Evolutionary conservation across 53 echinoderm and acorn worm genomes (phyloP), one percentile per base, ranked within the genome.

Genomic region (Luidia sarsii): DNA sequence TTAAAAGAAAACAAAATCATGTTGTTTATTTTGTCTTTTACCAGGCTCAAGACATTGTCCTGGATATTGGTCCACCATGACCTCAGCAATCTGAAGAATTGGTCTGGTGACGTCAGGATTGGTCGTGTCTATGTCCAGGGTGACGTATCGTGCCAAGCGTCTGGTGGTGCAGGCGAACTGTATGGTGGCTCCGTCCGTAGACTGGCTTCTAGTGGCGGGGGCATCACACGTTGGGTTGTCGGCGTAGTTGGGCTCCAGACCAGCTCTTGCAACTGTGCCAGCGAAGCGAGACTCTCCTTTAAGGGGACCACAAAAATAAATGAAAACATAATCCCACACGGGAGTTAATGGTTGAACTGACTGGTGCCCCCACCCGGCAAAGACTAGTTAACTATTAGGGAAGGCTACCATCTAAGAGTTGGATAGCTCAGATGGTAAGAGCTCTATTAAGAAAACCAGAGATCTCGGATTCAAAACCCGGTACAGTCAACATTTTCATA

Each of bases 21-120:
- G n/a, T n/a, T n/a, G n/a, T n/a, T n/a, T n/a, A n/a, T n/a, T n/a
- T n/a, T n/a, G n/a, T n/a, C n/a, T n/a, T n/a, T n/a, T n/a, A n/a
- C n/a, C n/a, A n/a, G n/a, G n/a, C n/a, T n/a, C n/a, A n/a, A n/a
- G n/a, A n/a, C n/a, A n/a, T 33, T 33, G n/a, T n/a, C n/a, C n/a
- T n/a, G n/a, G n/a, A n/a, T n/a, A n/a, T n/a, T n/a, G n/a, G 0
- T 74, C 41, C 57, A 74, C 43, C 14, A 4, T 74, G 18, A 74
- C 74, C 39, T 74, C 70, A 21, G 50, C 55, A 32, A 74, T 3
- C 57, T 74, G 39, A 7, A 74, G 27, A 24, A 74, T 27, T 15
- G 56, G 18, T 0, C n/a, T 7, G 1, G 37, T 25, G n/a, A 38
- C 74, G 18, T 39, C 74, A 21, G 39, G n/a, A 15, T 14, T 35